phyloP scores from a whole-genome alignment of 2,888 invertebrate species.

The Hedya salicella region DNA sequence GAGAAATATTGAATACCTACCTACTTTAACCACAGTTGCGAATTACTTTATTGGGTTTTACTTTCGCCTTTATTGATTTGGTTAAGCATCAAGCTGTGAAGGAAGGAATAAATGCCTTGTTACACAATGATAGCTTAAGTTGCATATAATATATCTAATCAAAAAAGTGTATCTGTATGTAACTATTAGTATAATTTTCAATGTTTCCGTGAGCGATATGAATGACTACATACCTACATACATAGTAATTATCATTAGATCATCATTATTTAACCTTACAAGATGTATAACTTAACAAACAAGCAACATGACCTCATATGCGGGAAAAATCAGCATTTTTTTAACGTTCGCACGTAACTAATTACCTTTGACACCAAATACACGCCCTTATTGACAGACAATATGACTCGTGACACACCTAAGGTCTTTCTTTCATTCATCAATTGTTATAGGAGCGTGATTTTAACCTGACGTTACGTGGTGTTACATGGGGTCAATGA shows the following conservation, averaged over 20 bases:
- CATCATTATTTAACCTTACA: neutral
- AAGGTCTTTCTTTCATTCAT: slow-evolving; percentile 2
- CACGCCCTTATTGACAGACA: slow-evolving; percentile 22
- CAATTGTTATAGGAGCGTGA: neutral
- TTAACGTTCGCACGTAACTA: neutral
- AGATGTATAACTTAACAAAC: neutral
- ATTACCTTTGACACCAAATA: slow-evolving; percentile 9
- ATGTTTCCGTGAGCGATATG: too few relatives aligned
- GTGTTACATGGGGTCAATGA: too few relatives aligned
- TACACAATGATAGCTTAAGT: neutral
- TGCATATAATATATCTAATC: too few relatives aligned
- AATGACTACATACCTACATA: too few relatives aligned
- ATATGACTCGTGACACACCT: slow-evolving; percentile 10
- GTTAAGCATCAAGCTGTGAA: neutral
- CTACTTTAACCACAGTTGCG: slow-evolving; percentile 19
- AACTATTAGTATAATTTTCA: too few relatives aligned
- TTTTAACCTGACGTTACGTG: neutral
- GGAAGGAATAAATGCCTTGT: neutral
- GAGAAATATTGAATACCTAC: slow-evolving; percentile 3
- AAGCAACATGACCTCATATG: neutral
- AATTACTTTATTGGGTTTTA: slow-evolving; percentile 27
- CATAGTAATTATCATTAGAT: neutral
- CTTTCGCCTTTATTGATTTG: slow-evolving; percentile 39
- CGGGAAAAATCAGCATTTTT: neutral
- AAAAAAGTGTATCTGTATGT: too few relatives aligned